A percentile compares a stretch with the other conserved stretches of the same genome.
These are phyloP conservation scores for Stichodactyla helianthus DNA, from an alignment of 64 coral and sea anemone species.

Conservation along the genomic window DNA sequence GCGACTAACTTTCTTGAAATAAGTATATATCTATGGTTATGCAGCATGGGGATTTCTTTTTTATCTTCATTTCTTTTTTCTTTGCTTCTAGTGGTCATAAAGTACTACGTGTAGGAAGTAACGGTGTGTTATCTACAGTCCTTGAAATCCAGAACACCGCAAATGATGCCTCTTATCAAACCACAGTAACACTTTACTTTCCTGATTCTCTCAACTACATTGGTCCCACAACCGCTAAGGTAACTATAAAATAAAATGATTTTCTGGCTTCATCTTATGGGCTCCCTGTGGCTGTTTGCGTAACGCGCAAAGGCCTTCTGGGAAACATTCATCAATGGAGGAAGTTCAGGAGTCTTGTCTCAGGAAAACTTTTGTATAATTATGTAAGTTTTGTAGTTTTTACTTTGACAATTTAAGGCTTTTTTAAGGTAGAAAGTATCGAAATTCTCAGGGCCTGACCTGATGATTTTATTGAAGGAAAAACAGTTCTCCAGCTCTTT, in stretches of 20 bases:
- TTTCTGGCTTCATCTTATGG: neutral
- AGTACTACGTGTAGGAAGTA: slow-evolving; percentile 32
- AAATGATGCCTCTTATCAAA: slow-evolving; percentile 30
- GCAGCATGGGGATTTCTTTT: neutral
- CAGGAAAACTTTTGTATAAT: too few species aligned
- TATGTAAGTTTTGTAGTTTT: too few species aligned
- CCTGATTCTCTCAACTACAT: slow-evolving; percentile 39
- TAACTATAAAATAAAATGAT: neutral
- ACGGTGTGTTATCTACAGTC: slow-evolving; percentile 8
- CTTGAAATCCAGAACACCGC: slow-evolving; percentile 30
- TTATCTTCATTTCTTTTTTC: neutral
- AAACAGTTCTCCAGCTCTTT: too few species aligned
- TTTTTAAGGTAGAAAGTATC: too few species aligned
- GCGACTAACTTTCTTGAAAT: too few species aligned
- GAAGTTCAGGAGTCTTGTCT: too few species aligned
- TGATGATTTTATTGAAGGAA: neutral
- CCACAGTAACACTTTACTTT: neutral
- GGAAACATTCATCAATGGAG: neutral
- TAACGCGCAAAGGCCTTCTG: neutral
- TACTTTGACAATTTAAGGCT: too few species aligned
- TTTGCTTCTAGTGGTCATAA: slow-evolving; percentile 14
- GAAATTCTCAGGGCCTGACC: too few species aligned
- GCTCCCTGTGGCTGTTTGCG: neutral
- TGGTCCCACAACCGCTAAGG: slow-evolving; percentile 18
- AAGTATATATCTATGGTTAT: too few species aligned